Conservation (phyloP, 2,888 invertebrate species). For the Drosophila birchii region DNA sequence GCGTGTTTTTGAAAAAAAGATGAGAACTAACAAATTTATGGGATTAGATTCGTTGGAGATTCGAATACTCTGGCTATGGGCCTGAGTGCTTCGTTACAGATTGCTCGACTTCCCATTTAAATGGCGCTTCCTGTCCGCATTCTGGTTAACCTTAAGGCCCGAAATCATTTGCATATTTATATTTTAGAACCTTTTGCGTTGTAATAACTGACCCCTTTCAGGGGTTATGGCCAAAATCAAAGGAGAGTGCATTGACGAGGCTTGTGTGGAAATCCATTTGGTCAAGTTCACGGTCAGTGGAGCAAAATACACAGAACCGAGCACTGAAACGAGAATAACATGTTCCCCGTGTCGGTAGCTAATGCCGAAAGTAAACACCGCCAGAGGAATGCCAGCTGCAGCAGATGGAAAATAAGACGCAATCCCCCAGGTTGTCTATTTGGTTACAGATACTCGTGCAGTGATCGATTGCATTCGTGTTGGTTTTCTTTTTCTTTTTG, state of each 20-base stretch:
- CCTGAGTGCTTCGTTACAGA: conserved; percentile 32
- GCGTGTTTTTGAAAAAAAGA: conserved; percentile 53
- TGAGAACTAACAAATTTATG: conserved; percentile 66
- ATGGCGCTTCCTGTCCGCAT: conserved; percentile 39
- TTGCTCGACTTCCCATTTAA: conserved; percentile 30
- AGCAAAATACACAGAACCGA: conserved; percentile 49
- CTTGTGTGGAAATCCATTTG: conserved; percentile 9
- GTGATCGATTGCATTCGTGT: conserved; percentile 63
- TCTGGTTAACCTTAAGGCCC: conserved; percentile 72
- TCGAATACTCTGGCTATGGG: conserved; percentile 17
- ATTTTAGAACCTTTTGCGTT: conserved; percentile 9
- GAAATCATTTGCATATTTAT: conserved; percentile 58
- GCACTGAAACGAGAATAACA: conserved; percentile 30
- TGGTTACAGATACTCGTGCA: conserved; percentile 26
- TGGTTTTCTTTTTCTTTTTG: conserved; percentile 16
- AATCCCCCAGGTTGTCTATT: conserved; percentile 35
- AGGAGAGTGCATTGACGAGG: conserved; percentile 21
- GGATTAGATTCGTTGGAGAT: conserved; percentile 57
- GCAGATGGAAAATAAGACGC: conserved; percentile 30
- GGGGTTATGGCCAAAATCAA: not conserved
- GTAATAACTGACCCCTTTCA: conserved; percentile 6
- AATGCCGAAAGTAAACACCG: conserved; percentile 38
- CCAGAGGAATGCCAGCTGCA: conserved; percentile 36
- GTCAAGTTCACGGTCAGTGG: conserved; percentile 72
- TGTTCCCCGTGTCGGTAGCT: conserved; percentile 35